Evolutionary conservation across 2,888 invertebrate genomes (phyloP).

Genomic region (Oligia fasciuncula): DNA sequence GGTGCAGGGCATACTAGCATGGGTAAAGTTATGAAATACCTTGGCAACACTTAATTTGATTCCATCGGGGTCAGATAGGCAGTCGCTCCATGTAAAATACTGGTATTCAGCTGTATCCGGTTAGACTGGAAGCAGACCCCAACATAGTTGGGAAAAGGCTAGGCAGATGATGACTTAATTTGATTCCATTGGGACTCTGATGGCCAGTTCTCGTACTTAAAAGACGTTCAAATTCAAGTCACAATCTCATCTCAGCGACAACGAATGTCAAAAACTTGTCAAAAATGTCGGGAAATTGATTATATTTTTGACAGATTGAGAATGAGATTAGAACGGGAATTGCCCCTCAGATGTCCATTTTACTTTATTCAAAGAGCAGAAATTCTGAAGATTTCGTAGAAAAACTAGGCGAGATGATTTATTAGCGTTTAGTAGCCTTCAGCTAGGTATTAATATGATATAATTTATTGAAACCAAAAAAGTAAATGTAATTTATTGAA

Average conservation of each 20-base stretch:
- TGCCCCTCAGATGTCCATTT: not conserved
- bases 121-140: too few relatives aligned
- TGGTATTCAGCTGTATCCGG: too few relatives aligned
- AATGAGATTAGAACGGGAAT: not conserved
- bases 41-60: not conserved
- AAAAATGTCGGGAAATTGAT: not conserved
- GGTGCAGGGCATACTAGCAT: not conserved
- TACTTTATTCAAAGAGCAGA: not conserved
- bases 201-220: not conserved
- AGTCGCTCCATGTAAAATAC: too few relatives aligned
- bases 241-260: not conserved
- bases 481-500: constrained; percentile 10
- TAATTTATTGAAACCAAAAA: not conserved
- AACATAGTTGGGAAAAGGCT: too few relatives aligned
- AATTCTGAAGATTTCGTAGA: not conserved
- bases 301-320: not conserved
- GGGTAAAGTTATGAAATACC: not conserved
- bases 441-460: not conserved
- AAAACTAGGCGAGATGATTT: not conserved
- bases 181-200: not conserved
- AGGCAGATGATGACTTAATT: too few relatives aligned
- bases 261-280: not conserved
- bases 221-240: not conserved
- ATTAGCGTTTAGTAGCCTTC: not conserved
- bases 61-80: too few relatives aligned